Evolutionary conservation across 2,113 vertebrate genomes (phyloP), one percentile per base, ranked within the genome.

Genomic region (Atrichornis clamosus): DNA sequence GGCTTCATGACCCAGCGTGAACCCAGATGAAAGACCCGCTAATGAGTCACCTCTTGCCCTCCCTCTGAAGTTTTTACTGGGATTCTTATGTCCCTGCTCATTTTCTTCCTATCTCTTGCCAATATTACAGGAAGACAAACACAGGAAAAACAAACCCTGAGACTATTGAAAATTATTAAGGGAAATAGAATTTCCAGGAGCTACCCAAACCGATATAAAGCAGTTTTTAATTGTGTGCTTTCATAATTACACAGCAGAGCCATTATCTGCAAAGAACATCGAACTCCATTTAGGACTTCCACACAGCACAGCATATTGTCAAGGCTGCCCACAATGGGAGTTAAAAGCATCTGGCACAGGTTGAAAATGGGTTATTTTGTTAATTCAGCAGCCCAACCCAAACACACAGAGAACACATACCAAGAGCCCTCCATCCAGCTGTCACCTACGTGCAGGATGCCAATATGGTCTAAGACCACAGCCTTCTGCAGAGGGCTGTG

Each of bases 121-220:
- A 94, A 20, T 75, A 89, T 62, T n/a, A 35, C 53, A 89, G 56
- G 56, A 92, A 89, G 60, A 84, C 47, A 89, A 89, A 89, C 80
- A 77, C 47, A 87, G 70, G 78, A 93, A 93, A 96, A 96, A 93
- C 81, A 93, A 96, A 87, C 55, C 33, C 67, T 42, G 35, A 90
- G 63, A 79, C 90, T 87, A 73, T 53, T 80, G 73, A 87, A 79
- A 75, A 94, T 93, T 81, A 87, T 62, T 65, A 91, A 65, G 32
- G 83, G 83, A 88, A 88, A 80, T n/a, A 81, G 80, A 80, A 44
- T 84, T 92, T 80, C 52, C 79, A 74, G 69, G 64, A 92, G 69
- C 62, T 89, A 84, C 74, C 69, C 69, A 75, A 95, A 91, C 28
- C 1, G 0, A 94, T 44, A 89, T 32, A 56, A 79, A 53, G 30